Percentiles rank a stretch among this genome's conserved stretches.
Conservation (phyloP, 2,113 vertebrate species). For the Zeus faber region DNA sequence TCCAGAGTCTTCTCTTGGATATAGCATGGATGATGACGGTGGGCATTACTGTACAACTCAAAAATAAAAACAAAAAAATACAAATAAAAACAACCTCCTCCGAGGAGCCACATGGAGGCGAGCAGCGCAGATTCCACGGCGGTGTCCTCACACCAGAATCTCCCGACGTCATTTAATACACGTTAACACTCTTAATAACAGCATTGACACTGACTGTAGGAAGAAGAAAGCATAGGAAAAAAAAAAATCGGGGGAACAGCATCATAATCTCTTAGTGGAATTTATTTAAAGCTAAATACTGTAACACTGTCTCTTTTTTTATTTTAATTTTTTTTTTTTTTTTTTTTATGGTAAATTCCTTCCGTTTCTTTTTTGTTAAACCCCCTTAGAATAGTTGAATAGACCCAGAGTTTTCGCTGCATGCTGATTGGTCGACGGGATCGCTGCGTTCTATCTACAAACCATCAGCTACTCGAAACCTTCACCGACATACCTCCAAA, state of each 20-base stretch:
- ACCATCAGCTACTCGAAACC: slow-evolving; percentile 35
- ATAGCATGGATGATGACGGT: slow-evolving; percentile 44
- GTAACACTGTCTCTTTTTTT: slow-evolving; percentile 22
- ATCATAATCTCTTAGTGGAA: slow-evolving; percentile 32
- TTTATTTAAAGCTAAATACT: slow-evolving; percentile 53
- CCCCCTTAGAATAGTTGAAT: slow-evolving; percentile 38
- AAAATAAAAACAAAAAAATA: slow-evolving; percentile 14
- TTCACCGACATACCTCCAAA: slow-evolving; percentile 19
- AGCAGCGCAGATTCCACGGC: slow-evolving; percentile 29
- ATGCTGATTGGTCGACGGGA: slow-evolving; percentile 49
- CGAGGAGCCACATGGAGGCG: slow-evolving; percentile 14
- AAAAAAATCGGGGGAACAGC: slow-evolving; percentile 41
- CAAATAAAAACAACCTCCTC: too few species aligned
- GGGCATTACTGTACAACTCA: slow-evolving; percentile 45
- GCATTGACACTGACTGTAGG: slow-evolving; percentile 40
- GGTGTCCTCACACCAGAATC: slow-evolving; percentile 15
- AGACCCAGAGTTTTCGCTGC: slow-evolving; percentile 37
- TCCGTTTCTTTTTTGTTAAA: slow-evolving; percentile 34
- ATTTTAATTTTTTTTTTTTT: slow-evolving; percentile 33
- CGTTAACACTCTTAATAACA: slow-evolving; percentile 32
- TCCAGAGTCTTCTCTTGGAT: slow-evolving; percentile 44
- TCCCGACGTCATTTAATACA: slow-evolving; percentile 28
- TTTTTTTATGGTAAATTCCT: slow-evolving; percentile 6
- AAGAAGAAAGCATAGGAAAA: slow-evolving; percentile 26
- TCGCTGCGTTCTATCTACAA: slow-evolving; percentile 36